Conservation (phyloP, 2,888 invertebrate genomes). For the Cheilosia urbana region DNA sequence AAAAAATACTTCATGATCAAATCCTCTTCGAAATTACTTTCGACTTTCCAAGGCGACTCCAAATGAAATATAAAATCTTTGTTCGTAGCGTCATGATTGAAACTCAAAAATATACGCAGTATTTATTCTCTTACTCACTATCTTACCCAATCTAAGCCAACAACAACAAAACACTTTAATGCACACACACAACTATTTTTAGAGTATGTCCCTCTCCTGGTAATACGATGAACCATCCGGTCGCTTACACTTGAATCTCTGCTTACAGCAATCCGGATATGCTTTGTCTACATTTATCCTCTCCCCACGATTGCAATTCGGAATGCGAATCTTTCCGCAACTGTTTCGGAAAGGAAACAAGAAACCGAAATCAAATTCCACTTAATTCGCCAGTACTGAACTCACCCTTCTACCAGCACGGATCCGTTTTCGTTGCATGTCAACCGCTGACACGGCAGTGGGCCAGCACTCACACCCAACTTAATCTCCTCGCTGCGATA, state of each 20-base stretch:
- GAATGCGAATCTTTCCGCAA: conserved; percentile 80
- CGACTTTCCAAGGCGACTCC: no score
- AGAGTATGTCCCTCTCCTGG: conserved; percentile 78
- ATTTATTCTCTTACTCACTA: conserved; percentile 16
- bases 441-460: conserved; percentile 80
- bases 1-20: no score
- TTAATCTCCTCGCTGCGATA: conserved; percentile 80
- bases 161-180: neutral
- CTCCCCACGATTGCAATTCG: conserved; percentile 81
- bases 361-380: conserved; percentile 27
- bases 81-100: conserved; percentile 23
- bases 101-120: conserved; percentile 14
- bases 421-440: conserved; percentile 81
- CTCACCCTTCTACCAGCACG: conserved; percentile 82
- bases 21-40: no score
- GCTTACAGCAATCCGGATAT: conserved; percentile 81
- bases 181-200: conserved; percentile 3
- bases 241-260: conserved; percentile 81
- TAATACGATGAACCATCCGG: conserved; percentile 79
- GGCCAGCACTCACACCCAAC: conserved; percentile 79
- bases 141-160: conserved; percentile 10
- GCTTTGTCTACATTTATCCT: conserved; percentile 79
- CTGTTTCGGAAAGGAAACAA: conserved; percentile 71
- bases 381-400: neutral
- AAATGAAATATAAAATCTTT: conserved; percentile 4